Base-by-base conservation (phyloP, 1,140 invertebrate species). In the Macrotrachela quadricornifera region DNA sequence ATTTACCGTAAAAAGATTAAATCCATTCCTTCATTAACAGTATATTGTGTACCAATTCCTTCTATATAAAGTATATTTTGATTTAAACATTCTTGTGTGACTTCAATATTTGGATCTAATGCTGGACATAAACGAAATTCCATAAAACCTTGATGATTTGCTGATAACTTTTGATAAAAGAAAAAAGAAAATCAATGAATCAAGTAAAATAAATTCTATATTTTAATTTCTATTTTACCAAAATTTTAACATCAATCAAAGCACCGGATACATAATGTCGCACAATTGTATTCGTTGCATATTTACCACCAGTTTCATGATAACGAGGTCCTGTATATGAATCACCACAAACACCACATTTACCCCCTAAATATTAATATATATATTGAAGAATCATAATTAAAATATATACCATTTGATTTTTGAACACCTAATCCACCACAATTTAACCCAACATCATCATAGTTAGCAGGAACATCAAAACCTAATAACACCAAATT, bases 381-480 rank as follows among this genome's bases (percentile, higher is more conserved):
- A 30, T 30, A 30, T 30, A 30, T 30, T 30, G 2, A 4, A 30
- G 8, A 4, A 30, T 30, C 2, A 2, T 30, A 4, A 30, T 30
- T 30, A 30, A 30, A 30, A 30, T 30, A 30, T 8, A 30, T 30
- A 30, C 21, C 21, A 30, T 30, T 50, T 14, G 44, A 11, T 46
- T 56, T 59, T 57, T 59, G 59, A 63, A 62, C 14, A n/a, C 54
- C 76, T 62, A 81, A 82, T 43, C 86, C 87, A 2, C 87, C 86
- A 55, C 79, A 81, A 62, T 75, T 80, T 0, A 79, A 65, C 61
- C 80, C 85, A 59, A 87, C 91, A 64, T 92, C 87, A 59, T 91
- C 85, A 62, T 90, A 91, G 68, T 92, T 87, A 11, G 86, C 81
- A 1, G 85, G 83, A 71, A 85, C 88, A 1, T 80, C 79, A 69